Percentiles rank a stretch among this genome's conserved stretches.
Conservation (phyloP, 2,888 invertebrate genomes). For the Parnassius mnemosyne region DNA sequence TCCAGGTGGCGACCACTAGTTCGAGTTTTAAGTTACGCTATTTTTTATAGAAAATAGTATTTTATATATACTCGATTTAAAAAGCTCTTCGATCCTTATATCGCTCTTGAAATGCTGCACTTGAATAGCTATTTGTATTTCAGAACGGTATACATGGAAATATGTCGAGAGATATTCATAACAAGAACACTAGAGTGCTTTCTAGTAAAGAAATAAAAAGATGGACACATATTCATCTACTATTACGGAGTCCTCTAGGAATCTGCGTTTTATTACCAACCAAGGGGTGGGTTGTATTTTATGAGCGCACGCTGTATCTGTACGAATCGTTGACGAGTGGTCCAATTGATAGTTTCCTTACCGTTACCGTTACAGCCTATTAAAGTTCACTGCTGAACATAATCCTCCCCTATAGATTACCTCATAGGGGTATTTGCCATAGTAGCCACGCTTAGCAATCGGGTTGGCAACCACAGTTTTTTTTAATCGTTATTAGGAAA, state of each 20-base stretch:
- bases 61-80: neutral
- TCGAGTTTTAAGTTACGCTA: too few relatives aligned
- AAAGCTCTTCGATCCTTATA: neutral
- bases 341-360: slow-evolving; percentile 21
- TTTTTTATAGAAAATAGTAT: neutral
- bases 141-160: neutral
- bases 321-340: slow-evolving; percentile 29
- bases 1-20: too few relatives aligned
- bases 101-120: neutral
- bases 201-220: slow-evolving; percentile 38
- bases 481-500: too few relatives aligned
- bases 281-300: slow-evolving; percentile 50
- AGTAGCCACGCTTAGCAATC: too few relatives aligned
- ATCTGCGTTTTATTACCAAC: slow-evolving; percentile 54
- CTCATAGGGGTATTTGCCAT: too few relatives aligned
- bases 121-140: slow-evolving; percentile 6
- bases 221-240: slow-evolving; percentile 39
- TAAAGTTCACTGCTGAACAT: too few relatives aligned
- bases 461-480: too few relatives aligned
- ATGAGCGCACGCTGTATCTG: slow-evolving; percentile 36
- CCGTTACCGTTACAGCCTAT: too few relatives aligned
- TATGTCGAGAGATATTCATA: slow-evolving; percentile 26
- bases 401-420: too few relatives aligned
- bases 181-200: slow-evolving; percentile 30
- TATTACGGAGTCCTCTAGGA: slow-evolving; percentile 40